Base-by-base conservation (phyloP, 2,113 vertebrate genomes). In the Tympanuchus pallidicinctus region DNA sequence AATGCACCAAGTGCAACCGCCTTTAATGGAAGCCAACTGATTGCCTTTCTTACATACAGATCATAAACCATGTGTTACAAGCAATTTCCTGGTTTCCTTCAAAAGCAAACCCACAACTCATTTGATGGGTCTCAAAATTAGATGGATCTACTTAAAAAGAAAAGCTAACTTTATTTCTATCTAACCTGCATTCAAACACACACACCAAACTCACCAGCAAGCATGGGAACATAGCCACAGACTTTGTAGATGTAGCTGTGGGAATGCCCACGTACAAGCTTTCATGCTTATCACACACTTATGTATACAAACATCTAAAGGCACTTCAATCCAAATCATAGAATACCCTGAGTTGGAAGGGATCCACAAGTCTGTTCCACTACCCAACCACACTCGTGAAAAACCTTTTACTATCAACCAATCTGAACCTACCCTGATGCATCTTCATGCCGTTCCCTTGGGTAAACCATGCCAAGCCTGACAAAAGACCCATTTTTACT, bases 221-320 rank as follows among this genome's bases (percentile, higher is more conserved):
- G n/a, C 30, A 30, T 16, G 30, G 13, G 16, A 11, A 59, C 19
- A 34, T 4, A 21, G 27, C 10, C 48, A 80, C 17, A 91, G 4
- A 70, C 42, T 82, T 21, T 56, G 21, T 36, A 77, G 13, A n/a
- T 0, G 0, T 30, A 65, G 63, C 6, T 56, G 56, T 56, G 42
- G 45, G 13, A 94, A 80, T 15, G 20, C 12, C 21, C 28, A 82
- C 6, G 36, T 65, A 43, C 1, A 3, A 93, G 28, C 17, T 73
- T 30, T 87, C 12, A 13, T 15, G 34, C 50, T 90, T 50, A 78
- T 1, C 2, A n/a, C 24, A 56, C 16, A 22, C 21, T 70, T 77
- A 27, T 48, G 56, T 19, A 82, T 7, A 45, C 13, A 89, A 47
- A 47, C 30, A 72, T 16, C 22, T 59, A 45, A 11, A 34, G 67